Conservation (phyloP, 2,888 invertebrate genomes). For the Andrena dorsata region DNA sequence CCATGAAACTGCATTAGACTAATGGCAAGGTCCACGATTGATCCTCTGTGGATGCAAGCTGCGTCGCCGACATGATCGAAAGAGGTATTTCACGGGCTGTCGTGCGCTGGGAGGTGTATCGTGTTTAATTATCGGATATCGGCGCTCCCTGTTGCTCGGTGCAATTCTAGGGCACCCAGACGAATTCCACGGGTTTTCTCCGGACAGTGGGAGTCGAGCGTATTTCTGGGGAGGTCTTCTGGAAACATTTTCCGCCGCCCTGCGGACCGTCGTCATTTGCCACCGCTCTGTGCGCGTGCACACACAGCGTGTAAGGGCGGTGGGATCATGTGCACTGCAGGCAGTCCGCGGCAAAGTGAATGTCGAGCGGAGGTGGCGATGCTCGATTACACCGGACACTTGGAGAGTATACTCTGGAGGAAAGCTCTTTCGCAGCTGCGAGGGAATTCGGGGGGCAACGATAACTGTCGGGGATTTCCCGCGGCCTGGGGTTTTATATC, state of each 20-base stretch:
- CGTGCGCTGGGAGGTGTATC: neutral
- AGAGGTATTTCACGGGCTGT: neutral
- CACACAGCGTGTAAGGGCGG: neutral
- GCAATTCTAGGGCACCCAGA: slow-evolving; percentile 1
- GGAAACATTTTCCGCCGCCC: slow-evolving; percentile 31
- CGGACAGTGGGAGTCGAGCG: slow-evolving; percentile 23
- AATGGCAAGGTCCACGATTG: neutral
- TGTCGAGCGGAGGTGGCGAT: slow-evolving; percentile 22
- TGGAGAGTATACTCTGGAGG: slow-evolving; percentile 1
- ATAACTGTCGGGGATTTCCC: neutral
- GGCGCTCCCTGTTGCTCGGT: neutral
- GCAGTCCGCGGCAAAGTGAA: slow-evolving; percentile 29
- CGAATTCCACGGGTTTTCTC: slow-evolving; percentile 6
- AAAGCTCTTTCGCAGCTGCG: neutral
- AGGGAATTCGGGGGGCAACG: slow-evolving; percentile 7
- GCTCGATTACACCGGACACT: slow-evolving; percentile 49
- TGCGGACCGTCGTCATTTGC: slow-evolving; percentile 10
- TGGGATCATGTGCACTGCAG: slow-evolving; percentile 5
- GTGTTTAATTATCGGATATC: slow-evolving; percentile 23
- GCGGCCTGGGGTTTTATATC: neutral
- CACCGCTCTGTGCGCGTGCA: neutral
- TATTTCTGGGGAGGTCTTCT: slow-evolving; percentile 33
- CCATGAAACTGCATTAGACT: neutral
- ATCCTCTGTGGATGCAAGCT: neutral
- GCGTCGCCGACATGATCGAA: neutral